Percentiles rank a stretch among this genome's conserved stretches.
These are phyloP conservation scores for Thera britannica DNA, from an alignment of 2,888 invertebrate genomes.

Conservation along the genomic window DNA sequence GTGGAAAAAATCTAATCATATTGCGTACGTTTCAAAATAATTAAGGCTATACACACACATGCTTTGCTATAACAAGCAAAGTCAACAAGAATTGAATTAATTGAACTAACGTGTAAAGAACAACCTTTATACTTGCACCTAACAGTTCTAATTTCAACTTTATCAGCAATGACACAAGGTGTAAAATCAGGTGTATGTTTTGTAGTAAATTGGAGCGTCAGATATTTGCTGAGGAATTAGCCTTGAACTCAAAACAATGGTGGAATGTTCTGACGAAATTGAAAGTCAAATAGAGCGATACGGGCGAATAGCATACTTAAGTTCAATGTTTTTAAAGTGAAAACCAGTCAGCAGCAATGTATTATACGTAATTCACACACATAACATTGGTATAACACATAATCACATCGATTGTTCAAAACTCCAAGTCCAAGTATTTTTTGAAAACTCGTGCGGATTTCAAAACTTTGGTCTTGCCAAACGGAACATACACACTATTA, in stretches of 20 bases:
- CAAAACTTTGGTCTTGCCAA: no score
- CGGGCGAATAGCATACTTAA: slow-evolving; percentile 6
- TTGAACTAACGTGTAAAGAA: slow-evolving; percentile 18
- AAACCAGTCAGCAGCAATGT: not conserved
- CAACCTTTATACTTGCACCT: slow-evolving; percentile 1
- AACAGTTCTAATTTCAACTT: slow-evolving; percentile 15
- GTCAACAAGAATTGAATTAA: slow-evolving; percentile 33
- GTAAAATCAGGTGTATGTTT: slow-evolving; percentile 11
- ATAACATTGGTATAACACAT: no score
- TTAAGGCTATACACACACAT: slow-evolving; percentile 3
- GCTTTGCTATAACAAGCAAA: slow-evolving; percentile 25
- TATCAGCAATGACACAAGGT: slow-evolving; percentile 9
- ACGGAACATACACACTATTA: no score
- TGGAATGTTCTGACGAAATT: slow-evolving; percentile 54
- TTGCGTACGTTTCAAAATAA: slow-evolving; percentile 4
- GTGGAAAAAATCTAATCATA: slow-evolving; percentile 2
- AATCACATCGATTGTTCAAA: no score
- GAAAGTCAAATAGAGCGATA: slow-evolving; percentile 51
- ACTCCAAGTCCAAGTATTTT: no score
- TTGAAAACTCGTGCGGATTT: no score
- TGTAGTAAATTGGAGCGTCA: slow-evolving; percentile 36
- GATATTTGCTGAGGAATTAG: slow-evolving; percentile 50
- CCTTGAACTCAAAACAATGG: slow-evolving; percentile 76
- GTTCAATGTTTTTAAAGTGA: not conserved
- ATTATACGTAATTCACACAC: no score